These are phyloP conservation scores for Ephydatia muelleri DNA, from an alignment of 37 sponge, comb jelly and placozoan genomes.

Conservation along the genomic window DNA sequence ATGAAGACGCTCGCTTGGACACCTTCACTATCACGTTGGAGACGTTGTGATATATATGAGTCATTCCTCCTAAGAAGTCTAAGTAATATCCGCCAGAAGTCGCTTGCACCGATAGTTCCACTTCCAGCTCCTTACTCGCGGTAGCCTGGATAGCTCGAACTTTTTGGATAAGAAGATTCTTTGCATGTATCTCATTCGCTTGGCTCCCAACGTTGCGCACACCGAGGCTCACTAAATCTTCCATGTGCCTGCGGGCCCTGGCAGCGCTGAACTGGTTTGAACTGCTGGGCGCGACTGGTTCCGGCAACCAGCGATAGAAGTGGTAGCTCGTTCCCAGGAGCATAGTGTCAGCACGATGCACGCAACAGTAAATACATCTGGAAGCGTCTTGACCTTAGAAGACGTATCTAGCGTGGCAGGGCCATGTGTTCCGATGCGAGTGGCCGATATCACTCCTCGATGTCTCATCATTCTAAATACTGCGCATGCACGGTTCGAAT, in stretches of 20 bases:
- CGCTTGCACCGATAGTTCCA: conserved; percentile 57
- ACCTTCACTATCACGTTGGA: conserved; percentile 53
- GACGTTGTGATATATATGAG: conserved; percentile 61
- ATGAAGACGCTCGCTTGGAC: neutral
- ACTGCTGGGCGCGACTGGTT: neutral
- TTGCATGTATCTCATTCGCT: conserved; percentile 65
- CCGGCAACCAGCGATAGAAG: conserved; percentile 20
- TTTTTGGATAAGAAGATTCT: conserved; percentile 22
- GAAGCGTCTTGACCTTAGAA: neutral
- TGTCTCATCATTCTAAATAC: neutral
- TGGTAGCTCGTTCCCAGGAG: conserved; percentile 3
- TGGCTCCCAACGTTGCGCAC: conserved; percentile 57
- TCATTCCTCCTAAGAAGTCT: conserved; percentile 60
- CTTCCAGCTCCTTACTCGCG: conserved; percentile 31
- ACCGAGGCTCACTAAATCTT: conserved; percentile 51
- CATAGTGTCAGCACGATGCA: neutral
- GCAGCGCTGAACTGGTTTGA: conserved; percentile 49
- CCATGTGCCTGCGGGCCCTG: conserved; percentile 56
- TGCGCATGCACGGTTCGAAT: neutral
- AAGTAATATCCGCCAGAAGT: conserved; percentile 42
- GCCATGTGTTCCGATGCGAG: neutral
- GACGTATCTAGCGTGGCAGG: neutral
- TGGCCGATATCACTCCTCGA: neutral
- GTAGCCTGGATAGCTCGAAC: conserved; percentile 14
- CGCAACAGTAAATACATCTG: neutral